Evolutionary conservation across 2,888 invertebrate genomes (phyloP), one percentile per base, ranked within the genome.

Genomic region (Amphiduros pacificus): DNA sequence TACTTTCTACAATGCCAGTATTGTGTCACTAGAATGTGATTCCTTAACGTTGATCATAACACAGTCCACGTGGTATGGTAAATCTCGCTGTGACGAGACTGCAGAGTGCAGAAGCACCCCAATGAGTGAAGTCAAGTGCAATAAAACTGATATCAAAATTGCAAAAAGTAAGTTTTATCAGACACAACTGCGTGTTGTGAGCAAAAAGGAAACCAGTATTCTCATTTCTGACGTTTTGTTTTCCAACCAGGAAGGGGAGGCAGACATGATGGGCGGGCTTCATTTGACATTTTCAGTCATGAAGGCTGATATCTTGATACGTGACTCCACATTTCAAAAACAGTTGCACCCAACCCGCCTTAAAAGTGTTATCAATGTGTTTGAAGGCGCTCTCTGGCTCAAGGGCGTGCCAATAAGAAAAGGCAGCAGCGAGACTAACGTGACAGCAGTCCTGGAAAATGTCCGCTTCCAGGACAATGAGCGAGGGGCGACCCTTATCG

Each of bases 311-410:
- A 50, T 68, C n/a, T 20, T 63, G 20, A 55, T 68, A 29, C 29
- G 29, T 2, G 57, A 67, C 27, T 64, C 61, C 20, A 36, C 53
- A 1, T 68, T 69, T 41, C 26, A 40, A 41, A 56, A 62, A 4
- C 67, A 62, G 55, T 48, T 67, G 4, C 54, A 69, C 31, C 65
- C 67, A 22, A 67, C 56, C 26, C 20, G 60, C 3, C 49, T 66
- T 20, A 51, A 61, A 48, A 68, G 69, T 54, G 64, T 67, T 11
- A 61, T 69, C 17, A 69, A 68, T 52, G 59, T 69, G 28, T 69
- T 65, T 54, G 66, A 68, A 4, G 58, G 66, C 2, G 66, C 69
- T 1, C 32, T 69, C 22, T 68, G 67, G 69, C 31, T 69, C 14
- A 69, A 69, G 40, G 51, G 26, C 4, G 9, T 53, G 5, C 2